Percentiles rank a stretch among this genome's conserved stretches.
These are phyloP conservation scores for Heterodera schachtii DNA, from an alignment of 1,140 invertebrate genomes.

Conservation along the genomic window DNA sequence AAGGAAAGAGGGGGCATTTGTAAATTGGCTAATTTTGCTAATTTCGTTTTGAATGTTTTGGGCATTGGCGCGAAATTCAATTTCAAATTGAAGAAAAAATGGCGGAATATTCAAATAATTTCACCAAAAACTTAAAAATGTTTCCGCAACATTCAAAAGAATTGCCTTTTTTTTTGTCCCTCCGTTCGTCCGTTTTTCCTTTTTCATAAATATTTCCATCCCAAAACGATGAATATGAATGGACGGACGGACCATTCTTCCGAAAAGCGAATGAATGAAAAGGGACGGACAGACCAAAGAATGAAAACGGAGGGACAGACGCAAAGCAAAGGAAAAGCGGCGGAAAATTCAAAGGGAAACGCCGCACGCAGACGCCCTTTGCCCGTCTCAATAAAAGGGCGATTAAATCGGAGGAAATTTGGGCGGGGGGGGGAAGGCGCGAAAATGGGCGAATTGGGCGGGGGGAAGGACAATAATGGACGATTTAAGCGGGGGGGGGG, in stretches of 20 bases:
- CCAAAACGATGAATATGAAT: conserved; percentile 2
- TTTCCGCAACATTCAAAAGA: background rate
- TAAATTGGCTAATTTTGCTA: background rate
- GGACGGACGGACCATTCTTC: background rate
- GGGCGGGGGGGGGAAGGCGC: background rate
- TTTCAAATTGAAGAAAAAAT: no score
- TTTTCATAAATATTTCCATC: background rate
- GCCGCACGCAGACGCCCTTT: no score
- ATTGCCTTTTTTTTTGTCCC: background rate
- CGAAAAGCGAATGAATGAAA: background rate
- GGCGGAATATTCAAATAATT: no score
- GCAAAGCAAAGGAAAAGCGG: no score
- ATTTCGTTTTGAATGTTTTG: background rate
- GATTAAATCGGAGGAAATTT: conserved; percentile 9
- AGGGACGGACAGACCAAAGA: background rate
- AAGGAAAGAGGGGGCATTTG: background rate
- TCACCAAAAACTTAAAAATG: no score
- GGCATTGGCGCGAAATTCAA: background rate
- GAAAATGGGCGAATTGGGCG: background rate
- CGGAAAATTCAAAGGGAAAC: background rate
- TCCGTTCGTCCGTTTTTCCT: background rate
- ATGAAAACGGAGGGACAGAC: background rate
- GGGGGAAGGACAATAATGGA: background rate
- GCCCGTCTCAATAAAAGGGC: conserved; percentile 10
- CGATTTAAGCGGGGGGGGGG: no score